Percentiles rank a stretch among this genome's conserved stretches.
Evolutionary conservation across 1,140 invertebrate genomes (phyloP).

Genomic region (Xylocopa sonorina): DNA sequence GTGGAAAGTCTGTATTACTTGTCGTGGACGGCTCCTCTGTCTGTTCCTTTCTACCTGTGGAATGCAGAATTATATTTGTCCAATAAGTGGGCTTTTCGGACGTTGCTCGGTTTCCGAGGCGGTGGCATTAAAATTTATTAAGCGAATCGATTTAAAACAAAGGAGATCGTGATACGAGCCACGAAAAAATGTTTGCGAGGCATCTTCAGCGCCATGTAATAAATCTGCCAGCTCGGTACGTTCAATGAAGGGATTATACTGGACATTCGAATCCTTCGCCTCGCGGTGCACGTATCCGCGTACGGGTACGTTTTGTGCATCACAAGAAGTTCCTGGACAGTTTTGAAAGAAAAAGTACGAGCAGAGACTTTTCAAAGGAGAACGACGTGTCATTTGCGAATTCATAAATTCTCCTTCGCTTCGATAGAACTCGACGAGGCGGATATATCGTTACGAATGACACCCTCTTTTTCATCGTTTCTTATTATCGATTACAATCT

Average conservation of each 20-base stretch:
- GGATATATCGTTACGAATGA: too few species aligned
- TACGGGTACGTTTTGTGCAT: conserved; percentile 43
- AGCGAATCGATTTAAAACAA: neutral
- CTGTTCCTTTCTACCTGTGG: too few species aligned
- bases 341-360: conserved; percentile 25
- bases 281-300: conserved; percentile 46
- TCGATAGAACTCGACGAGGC: neutral
- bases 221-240: conserved; percentile 39
- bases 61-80: too few species aligned
- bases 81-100: neutral
- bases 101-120: neutral
- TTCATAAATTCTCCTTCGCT: neutral
- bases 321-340: conserved; percentile 44
- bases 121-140: neutral
- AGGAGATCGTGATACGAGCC: too few species aligned
- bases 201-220: conserved; percentile 29
- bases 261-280: conserved; percentile 44
- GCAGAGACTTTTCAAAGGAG: conserved; percentile 27
- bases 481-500: too few species aligned
- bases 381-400: neutral
- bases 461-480: too few species aligned
- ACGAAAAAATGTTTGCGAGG: conserved; percentile 4
- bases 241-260: conserved; percentile 44
- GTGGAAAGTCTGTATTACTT: too few species aligned
- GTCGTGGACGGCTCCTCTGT: too few species aligned